Evolutionary conservation across 2,113 vertebrate species (phyloP).

Genomic region (Recurvirostra avosetta): DNA sequence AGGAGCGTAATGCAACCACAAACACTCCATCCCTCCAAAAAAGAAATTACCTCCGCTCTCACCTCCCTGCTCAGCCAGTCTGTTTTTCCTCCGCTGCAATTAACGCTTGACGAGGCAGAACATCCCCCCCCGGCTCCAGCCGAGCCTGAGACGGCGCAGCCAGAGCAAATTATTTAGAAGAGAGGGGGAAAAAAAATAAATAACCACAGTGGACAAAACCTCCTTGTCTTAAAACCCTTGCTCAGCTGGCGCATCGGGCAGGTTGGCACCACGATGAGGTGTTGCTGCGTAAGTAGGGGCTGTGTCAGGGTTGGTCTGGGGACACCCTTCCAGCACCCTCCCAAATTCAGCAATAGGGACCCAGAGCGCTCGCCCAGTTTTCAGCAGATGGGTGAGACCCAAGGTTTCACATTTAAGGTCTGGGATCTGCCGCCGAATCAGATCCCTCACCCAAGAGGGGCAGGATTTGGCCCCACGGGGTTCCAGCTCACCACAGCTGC

Average conservation of each 20-base stretch:
- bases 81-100: conserved; percentile 54
- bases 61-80: conserved; percentile 59
- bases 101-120: not conserved
- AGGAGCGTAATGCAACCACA: accelerated
- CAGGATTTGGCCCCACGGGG: not conserved
- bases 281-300: not conserved
- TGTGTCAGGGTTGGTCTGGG: not conserved
- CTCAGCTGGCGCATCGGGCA: not conserved
- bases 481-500: not conserved
- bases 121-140: not conserved
- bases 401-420: not conserved
- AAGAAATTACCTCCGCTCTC: conserved; percentile 64
- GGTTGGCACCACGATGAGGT: not conserved
- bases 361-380: not conserved
- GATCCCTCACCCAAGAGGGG: no score
- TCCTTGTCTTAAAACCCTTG: not conserved
- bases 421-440: accelerated
- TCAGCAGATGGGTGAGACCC: not conserved
- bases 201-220: conserved; percentile 3
- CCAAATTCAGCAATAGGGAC: not conserved
- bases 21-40: not conserved
- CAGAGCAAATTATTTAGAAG: not conserved
- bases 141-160: accelerated
- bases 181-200: not conserved
- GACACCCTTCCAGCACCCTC: not conserved